A percentile compares a stretch with the other conserved stretches of the same genome.
Conservation (phyloP, 2,113 vertebrate genomes). For the Leptosomus discolor region DNA sequence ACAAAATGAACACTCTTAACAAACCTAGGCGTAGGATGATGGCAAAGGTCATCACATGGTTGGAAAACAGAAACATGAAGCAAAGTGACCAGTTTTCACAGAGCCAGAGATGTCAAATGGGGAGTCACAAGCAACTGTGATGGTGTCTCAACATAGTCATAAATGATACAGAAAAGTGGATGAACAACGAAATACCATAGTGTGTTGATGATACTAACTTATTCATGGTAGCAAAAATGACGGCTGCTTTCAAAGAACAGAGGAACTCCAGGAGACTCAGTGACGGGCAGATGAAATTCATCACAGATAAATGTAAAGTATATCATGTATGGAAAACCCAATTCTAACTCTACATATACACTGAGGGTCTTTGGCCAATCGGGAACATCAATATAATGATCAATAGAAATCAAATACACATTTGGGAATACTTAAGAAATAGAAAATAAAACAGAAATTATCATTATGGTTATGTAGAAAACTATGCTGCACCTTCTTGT, state of each 20-base stretch:
- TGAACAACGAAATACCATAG: not conserved
- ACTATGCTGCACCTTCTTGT: not conserved
- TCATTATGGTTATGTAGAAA: not conserved
- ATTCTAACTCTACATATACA: not conserved
- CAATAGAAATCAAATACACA: not conserved
- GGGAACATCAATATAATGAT: not conserved
- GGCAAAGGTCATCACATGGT: rapidly evolving
- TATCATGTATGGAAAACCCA: not conserved
- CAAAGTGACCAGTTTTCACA: not conserved
- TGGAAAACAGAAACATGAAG: not conserved
- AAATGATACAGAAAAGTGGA: not conserved
- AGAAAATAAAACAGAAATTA: not conserved
- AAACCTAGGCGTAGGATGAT: not conserved
- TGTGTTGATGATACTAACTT: not conserved
- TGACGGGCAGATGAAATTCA: not conserved
- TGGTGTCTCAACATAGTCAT: not conserved
- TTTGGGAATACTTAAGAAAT: not conserved
- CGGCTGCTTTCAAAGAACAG: not conserved
- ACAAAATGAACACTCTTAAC: not conserved
- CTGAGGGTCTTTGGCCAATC: not conserved
- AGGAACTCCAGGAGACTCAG: not conserved
- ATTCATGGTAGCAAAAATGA: not conserved
- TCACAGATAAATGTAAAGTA: not conserved
- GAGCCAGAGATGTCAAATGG: not conserved
- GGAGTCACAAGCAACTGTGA: not conserved